Conservation (phyloP, 1,140 invertebrate species). For the Copidosoma floridanum region DNA sequence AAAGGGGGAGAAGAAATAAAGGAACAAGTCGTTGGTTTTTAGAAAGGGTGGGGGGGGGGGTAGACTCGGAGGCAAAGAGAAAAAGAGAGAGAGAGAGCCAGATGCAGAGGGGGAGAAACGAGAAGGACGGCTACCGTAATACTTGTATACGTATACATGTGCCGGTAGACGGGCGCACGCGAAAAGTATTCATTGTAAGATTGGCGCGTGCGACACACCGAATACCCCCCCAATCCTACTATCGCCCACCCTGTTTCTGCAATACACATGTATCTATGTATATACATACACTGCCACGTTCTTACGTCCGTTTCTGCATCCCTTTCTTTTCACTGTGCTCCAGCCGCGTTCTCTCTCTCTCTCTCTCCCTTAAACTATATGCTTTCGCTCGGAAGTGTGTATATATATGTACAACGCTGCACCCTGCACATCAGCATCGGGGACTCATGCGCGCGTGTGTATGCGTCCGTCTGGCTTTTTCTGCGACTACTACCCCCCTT, state of each 20-base stretch:
- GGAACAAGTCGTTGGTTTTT: constrained; percentile 6
- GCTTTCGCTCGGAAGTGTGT: too few species aligned
- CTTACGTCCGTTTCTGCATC: constrained; percentile 14
- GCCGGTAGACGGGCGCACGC: constrained; percentile 37
- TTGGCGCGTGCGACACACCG: constrained; percentile 55
- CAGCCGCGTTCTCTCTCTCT: constrained; percentile 1
- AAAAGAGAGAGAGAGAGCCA: constrained; percentile 50
- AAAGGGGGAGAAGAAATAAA: constrained; percentile 1
- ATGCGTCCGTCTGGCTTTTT: too few species aligned
- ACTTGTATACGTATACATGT: neutral
- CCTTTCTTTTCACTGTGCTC: constrained; percentile 32
- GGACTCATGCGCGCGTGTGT: too few species aligned
- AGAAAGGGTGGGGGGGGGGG: neutral
- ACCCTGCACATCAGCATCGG: too few species aligned
- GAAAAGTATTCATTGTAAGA: constrained; percentile 56
- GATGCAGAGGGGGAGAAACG: constrained; percentile 43
- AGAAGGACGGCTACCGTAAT: constrained; percentile 30
- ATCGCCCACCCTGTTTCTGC: constrained; percentile 12
- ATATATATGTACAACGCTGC: too few species aligned
- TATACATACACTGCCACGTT: neutral
- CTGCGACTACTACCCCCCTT: too few species aligned
- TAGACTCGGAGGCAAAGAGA: constrained; percentile 28
- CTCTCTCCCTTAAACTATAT: constrained; percentile 34
- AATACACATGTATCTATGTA: neutral
- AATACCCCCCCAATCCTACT: constrained; percentile 41